phyloP scores from a whole-genome alignment of 2,888 invertebrate genomes.

The Aspidapion aeneum region DNA sequence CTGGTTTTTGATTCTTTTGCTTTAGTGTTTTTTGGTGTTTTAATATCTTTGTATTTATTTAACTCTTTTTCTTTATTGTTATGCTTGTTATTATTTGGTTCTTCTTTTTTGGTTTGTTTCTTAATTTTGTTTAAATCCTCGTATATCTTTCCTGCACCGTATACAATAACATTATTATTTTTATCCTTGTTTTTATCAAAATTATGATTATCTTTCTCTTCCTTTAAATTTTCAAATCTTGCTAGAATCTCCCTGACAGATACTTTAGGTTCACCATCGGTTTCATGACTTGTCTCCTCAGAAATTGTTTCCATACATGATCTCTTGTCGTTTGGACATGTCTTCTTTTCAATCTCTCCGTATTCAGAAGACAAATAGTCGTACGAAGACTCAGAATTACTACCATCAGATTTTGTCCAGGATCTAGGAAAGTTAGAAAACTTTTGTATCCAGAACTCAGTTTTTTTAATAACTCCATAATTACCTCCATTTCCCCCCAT shows the following conservation, averaged over 20 bases:
- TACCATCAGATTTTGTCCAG: conserved; percentile 34
- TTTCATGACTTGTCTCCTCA: conserved; percentile 53
- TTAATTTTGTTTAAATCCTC: background rate
- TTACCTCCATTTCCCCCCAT: no score
- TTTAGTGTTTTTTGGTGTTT: background rate
- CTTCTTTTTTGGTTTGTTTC: background rate
- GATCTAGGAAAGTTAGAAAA: conserved; percentile 23
- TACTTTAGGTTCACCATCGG: conserved; percentile 67
- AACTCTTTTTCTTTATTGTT: background rate
- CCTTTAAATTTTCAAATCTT: conserved; percentile 62
- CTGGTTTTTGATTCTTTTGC: background rate
- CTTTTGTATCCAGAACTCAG: no score
- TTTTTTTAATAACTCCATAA: no score
- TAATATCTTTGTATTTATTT: background rate
- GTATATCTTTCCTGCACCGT: background rate
- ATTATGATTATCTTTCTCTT: conserved; percentile 48
- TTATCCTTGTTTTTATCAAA: conserved; percentile 14
- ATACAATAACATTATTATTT: conserved; percentile 15
- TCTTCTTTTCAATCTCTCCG: conserved; percentile 18
- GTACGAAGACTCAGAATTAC: conserved; percentile 37
- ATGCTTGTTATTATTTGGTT: background rate
- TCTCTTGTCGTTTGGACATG: conserved; percentile 29
- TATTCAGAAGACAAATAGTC: conserved; percentile 32
- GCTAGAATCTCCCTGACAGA: conserved; percentile 81
- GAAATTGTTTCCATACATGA: conserved; percentile 72